Evolutionary conservation across 2,797 vertebrate genomes (phyloP), one percentile per base, ranked within the genome.

Genomic region (Mus minutoides): DNA sequence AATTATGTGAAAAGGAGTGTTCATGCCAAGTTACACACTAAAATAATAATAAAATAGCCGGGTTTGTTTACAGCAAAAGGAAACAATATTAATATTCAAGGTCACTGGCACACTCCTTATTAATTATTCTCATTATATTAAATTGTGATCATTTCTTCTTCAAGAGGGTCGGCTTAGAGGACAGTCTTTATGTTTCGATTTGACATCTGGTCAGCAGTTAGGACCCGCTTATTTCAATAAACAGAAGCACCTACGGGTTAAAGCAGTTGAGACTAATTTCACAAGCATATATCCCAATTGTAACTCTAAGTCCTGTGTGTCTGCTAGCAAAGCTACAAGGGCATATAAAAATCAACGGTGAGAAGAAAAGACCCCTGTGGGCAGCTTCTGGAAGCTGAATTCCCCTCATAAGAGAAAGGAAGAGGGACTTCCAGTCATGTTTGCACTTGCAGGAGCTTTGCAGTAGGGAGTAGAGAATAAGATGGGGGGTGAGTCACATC

Each of bases 1-100:
- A 99, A 99, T 99, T 98, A 99, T 98, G 97, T 98, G 98, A 99
- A 99, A 99, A 99, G 96, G 97, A 98, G 98, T 98, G 98, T 99
- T 99, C 98, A 98, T 98, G 98, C 98, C 98, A 99, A 99, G 99
- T 98, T 98, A 98, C 98, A 98, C 98, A 97, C 92, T 98, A 98
- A 97, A 98, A 98, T 97, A 98, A 98, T 98, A 98, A 98, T 97
- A 98, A 98, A 98, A 98, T 98, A 98, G 98, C 97, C 97, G 90
- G 79, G 98, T 98, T 98, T 98, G 98, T 98, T 99, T 98, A 98
- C 98, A 98, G 98, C 97, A 98, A 98, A 98, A 98, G 98, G 98
- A 98, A 99, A 99, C 98, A 98, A 98, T 98, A 98, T 98, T 98
- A 98, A 98, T 98, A 99, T 98, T 98, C 98, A 98, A 99, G 98